phyloP scores from a whole-genome alignment of 2,888 invertebrate genomes.

The Aleiodes alternator region DNA sequence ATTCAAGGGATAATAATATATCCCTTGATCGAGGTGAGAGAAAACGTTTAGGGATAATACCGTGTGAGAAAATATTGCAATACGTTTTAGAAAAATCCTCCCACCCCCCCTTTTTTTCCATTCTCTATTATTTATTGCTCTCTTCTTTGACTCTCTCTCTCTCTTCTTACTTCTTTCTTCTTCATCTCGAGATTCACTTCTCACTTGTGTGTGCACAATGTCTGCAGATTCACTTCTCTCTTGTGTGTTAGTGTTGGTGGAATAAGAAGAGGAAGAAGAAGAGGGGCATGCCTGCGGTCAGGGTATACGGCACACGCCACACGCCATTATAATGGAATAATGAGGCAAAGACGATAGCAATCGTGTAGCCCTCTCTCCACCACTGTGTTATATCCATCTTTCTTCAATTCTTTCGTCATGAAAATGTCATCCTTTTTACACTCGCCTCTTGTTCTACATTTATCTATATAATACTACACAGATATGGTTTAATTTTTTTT shows the following conservation, averaged over 20 bases:
- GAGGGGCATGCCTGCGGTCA: conserved; percentile 58
- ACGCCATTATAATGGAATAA: conserved; percentile 74
- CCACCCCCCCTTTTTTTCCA: background rate
- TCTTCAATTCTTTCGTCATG: conserved; percentile 43
- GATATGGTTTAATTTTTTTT: conserved; percentile 47
- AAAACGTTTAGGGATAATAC: conserved; percentile 17
- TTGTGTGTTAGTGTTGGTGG: conserved; percentile 9
- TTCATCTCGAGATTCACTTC: background rate
- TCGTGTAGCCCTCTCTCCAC: conserved; percentile 61
- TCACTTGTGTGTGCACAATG: background rate
- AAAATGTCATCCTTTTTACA: conserved; percentile 39
- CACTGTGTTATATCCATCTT: conserved; percentile 35
- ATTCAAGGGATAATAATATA: conserved; percentile 35
- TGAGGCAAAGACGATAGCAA: conserved; percentile 74
- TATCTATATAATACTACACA: conserved; percentile 39
- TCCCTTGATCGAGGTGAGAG: conserved; percentile 29
- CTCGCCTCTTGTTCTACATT: conserved; percentile 46
- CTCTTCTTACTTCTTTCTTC: background rate
- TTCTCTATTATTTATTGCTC: conserved; percentile 3
- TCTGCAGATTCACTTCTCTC: conserved; percentile 17
- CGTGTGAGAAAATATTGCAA: conserved; percentile 29
- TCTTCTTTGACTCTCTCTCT: background rate
- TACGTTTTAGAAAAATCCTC: background rate
- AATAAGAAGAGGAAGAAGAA: conserved; percentile 14
- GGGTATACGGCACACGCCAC: conserved; percentile 72